A percentile compares a stretch with the other conserved stretches of the same genome.
These are phyloP conservation scores for Druon quercuslanigerum DNA, from an alignment of 1,140 invertebrate genomes.

Conservation along the genomic window DNA sequence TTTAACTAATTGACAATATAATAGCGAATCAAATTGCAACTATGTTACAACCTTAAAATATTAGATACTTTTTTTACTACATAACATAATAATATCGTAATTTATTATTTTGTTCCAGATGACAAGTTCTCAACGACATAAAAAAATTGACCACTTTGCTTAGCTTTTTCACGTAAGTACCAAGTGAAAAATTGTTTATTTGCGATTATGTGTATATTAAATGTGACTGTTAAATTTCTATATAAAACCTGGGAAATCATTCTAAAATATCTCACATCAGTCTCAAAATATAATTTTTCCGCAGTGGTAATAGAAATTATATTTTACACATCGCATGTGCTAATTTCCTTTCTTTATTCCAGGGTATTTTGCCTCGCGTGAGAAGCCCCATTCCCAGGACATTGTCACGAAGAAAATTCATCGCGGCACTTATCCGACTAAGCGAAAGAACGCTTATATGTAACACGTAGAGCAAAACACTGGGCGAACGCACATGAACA, in stretches of 20 bases:
- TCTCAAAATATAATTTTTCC: neutral
- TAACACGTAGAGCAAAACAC: slow-evolving; percentile 22
- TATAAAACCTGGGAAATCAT: too few relatives aligned
- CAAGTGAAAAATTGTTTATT: too few relatives aligned
- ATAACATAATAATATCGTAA: too few relatives aligned
- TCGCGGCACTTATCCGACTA: slow-evolving; percentile 16
- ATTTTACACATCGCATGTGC: neutral
- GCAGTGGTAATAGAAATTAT: neutral
- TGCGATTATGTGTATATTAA: too few relatives aligned
- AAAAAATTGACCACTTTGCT: too few relatives aligned
- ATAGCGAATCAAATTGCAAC: neutral
- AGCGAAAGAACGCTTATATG: slow-evolving; percentile 25
- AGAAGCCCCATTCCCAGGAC: neutral
- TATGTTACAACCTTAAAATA: neutral
- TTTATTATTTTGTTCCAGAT: slow-evolving; percentile 4
- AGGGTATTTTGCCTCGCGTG: slow-evolving; percentile 7
- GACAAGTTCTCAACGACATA: neutral
- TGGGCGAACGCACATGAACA: slow-evolving; percentile 15
- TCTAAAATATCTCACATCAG: neutral
- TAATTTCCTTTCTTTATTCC: neutral
- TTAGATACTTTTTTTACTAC: too few relatives aligned
- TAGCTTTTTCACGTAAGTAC: too few relatives aligned
- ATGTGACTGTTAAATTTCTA: too few relatives aligned
- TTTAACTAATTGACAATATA: neutral
- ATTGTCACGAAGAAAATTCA: slow-evolving; percentile 28